Evolutionary conservation across 2,113 vertebrate genomes (phyloP), one percentile per base, ranked within the genome.

Genomic region (Tupaia tana): DNA sequence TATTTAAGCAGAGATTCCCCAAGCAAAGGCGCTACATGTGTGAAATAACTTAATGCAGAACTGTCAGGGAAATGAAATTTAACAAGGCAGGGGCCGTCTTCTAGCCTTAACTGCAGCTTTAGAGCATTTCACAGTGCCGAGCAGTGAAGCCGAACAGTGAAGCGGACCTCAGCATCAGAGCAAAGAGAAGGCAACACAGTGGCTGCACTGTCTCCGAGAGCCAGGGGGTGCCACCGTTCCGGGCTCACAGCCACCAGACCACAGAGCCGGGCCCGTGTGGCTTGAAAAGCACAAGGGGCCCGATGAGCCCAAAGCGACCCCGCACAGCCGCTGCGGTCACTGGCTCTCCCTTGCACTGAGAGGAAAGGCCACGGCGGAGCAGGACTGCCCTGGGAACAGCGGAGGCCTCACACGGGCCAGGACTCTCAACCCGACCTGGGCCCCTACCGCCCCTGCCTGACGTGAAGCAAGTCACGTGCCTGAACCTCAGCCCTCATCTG

Each of bases 81-180:
- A 95, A 95, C 89, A 96, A 92, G 43, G n/a, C 81, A 92, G 95
- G 93, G 82, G 92, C 95, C 80, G 95, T 81, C 75, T 88, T 69
- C 90, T 71, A 93, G 67, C 77, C 93, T 94, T 96, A 86, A 96
- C 84, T 94, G 56, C 13, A 93, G 90, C 66, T 83, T 92, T 34
- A 80, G 22, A 87, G 54, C 22, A 93, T 71, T 90, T 82, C 83
- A 96, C 86, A 92, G 83, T 69, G 24, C 31, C 73, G 34, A 93
- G 89, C 54, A 69, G 86, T 94, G 61, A 80, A 92, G 89, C 54
- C n/a, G 34, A 93, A 91, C 54, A 69, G 86, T 94, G 61, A 80
- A 92, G 89, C 54, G 34, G 66, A 84, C 66, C 91, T 89, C 29
- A 74, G 82, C 71, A 86, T 80, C 83, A 84, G 86, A 82, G 52